These are phyloP conservation scores for Aegypius monachus DNA, from an alignment of 2,113 vertebrate species.

Conservation along the genomic window DNA sequence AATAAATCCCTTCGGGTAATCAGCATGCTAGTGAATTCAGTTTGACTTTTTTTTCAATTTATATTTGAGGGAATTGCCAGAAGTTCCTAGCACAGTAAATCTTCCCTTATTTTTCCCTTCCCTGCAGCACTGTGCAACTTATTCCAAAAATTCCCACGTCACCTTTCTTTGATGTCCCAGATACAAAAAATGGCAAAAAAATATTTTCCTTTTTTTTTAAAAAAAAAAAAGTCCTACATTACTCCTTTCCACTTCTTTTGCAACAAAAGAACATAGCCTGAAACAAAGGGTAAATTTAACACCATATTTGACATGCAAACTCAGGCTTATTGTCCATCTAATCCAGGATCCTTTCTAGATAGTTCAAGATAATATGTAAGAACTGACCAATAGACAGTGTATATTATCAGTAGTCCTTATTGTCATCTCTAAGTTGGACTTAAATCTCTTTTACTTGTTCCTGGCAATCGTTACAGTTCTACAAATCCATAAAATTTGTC, in stretches of 20 bases:
- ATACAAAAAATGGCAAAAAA: not conserved
- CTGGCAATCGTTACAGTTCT: not conserved
- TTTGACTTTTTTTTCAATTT: not conserved
- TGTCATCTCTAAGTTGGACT: not conserved
- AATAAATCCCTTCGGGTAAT: conserved; percentile 3
- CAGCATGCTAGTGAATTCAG: not conserved
- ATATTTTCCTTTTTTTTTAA: not conserved
- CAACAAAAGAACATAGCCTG: not conserved
- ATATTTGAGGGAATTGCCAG: not conserved
- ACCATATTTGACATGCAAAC: not conserved
- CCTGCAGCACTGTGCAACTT: not conserved
- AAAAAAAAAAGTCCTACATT: not conserved
- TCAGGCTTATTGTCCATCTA: not conserved
- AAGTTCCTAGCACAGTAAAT: not conserved
- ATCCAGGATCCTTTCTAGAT: not conserved
- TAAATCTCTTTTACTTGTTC: not conserved
- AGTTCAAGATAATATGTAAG: not conserved
- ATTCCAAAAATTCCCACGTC: not conserved
- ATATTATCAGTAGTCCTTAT: not conserved
- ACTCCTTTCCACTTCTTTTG: not conserved
- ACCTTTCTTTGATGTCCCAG: not conserved
- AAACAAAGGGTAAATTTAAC: not conserved
- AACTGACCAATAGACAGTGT: not conserved
- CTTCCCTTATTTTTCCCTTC: not conserved
- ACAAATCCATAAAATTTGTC: not conserved